Percentiles rank a stretch among this genome's conserved stretches.
Conservation (phyloP, 2,797 vertebrate genomes). For the Halcyon badia region DNA sequence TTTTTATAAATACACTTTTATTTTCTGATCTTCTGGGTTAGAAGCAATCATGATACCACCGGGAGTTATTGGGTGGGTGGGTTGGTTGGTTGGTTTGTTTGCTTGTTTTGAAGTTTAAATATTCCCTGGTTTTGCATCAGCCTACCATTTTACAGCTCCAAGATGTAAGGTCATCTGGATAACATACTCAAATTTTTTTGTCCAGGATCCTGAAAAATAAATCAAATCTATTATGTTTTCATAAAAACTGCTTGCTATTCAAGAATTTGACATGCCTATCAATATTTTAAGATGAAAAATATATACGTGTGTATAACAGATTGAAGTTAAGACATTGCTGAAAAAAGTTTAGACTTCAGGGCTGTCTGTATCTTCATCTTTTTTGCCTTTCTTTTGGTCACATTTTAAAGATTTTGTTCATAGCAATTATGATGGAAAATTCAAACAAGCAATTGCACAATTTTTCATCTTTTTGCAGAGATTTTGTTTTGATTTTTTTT, state of each 20-base stretch:
- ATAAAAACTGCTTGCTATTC: not conserved
- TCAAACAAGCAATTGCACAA: not conserved
- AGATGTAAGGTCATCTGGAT: not conserved
- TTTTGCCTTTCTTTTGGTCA: not conserved
- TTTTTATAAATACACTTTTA: not conserved
- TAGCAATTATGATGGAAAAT: not conserved
- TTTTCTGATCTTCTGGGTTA: not conserved
- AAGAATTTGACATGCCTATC: not conserved
- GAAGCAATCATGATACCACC: not conserved
- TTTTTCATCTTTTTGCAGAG: not conserved
- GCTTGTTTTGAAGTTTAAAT: not conserved
- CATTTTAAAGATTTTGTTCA: not conserved
- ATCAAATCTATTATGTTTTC: not conserved
- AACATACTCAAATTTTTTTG: not conserved
- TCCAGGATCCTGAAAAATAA: not conserved
- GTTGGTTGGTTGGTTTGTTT: not conserved
- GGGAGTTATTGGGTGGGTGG: not conserved
- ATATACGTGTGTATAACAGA: not conserved
- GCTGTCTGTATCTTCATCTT: not conserved
- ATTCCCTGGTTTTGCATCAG: not conserved
- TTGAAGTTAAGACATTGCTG: not conserved
- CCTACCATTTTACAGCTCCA: not conserved
- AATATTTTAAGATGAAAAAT: not conserved
- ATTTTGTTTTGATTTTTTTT: rapidly evolving
- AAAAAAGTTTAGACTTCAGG: not conserved